Evolutionary conservation across 2,888 invertebrate species (phyloP), one percentile per base, ranked within the genome.

Genomic region (Poecilus cupreus): DNA sequence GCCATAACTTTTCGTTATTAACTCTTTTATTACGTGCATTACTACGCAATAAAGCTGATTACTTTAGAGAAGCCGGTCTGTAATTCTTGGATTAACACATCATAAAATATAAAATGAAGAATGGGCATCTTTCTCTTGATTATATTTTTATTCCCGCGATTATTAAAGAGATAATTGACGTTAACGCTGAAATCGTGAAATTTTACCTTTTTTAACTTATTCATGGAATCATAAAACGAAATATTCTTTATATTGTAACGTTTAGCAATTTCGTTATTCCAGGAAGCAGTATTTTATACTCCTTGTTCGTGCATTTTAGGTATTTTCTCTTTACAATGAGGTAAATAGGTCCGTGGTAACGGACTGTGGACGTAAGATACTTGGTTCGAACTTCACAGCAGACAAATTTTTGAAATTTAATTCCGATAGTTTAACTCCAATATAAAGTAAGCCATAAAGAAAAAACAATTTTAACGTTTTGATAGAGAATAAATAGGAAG

Each of bases 1-100:
- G 64, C 13, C 32, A 37, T 68, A 37, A 68, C 64, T 68, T 68
- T 16, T 60, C 16, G 37, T 68, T 68, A 68, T 68, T 32, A 68
- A 68, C 37, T 68, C 18, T 68, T 68, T 68, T 68, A 68, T 68
- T 68, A 68, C 64, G 11, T 68, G 37, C 32, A 68, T 68, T 37
- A 68, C 32, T 32, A 10, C 10, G 18, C 18, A 37, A 68, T 68
- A 68, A 68, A 68, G 64, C 64, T 68, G 64, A 68, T 68, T 68
- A 68, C 64, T 68, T 37, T 37, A 18, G 64, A 68, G 18, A 68
- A 68, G 32, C 51, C 0, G 32, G 37, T 18, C 64, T 68, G 64
- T 68, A 68, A 68, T 68, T 68, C 37, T 68, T 13, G 26, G 18
- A 68, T 68, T 68, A 68, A 32, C 64, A 68, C 64, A 37, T 68